Percentiles rank a stretch among this genome's conserved stretches.
Conservation (phyloP, 2,113 vertebrate genomes). For the Lycaon pictus region DNA sequence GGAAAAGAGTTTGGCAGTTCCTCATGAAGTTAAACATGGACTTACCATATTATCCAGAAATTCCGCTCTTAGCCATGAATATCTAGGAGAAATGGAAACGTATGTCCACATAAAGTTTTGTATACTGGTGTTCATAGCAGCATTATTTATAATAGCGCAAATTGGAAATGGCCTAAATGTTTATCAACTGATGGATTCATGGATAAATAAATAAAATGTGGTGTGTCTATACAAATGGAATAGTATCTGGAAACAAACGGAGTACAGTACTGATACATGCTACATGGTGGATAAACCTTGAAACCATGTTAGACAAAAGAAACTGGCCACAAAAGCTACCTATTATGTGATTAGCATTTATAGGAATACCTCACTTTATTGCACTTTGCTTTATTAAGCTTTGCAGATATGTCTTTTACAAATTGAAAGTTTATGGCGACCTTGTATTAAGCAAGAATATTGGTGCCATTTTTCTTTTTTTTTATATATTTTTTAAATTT, state of each 20-base stretch:
- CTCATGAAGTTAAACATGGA: not conserved
- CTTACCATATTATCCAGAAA: not conserved
- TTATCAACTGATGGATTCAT: not conserved
- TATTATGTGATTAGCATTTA: not conserved
- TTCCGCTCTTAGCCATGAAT: not conserved
- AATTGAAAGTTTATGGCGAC: not conserved
- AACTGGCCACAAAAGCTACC: not conserved
- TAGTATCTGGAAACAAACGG: not conserved
- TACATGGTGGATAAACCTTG: not conserved
- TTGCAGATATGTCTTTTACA: not conserved
- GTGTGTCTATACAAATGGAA: not conserved
- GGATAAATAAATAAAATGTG: not conserved
- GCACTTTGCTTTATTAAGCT: not conserved
- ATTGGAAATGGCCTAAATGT: not conserved
- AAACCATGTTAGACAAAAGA: slow-evolving; percentile 12
- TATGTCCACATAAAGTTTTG: not conserved
- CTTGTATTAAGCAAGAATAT: no score
- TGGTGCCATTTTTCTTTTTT: no score
- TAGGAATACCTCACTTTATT: not conserved
- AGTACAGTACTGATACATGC: not conserved
- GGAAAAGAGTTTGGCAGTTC: not conserved
- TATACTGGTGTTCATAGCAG: not conserved
- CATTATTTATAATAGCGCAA: not conserved
- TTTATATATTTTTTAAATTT: no score
- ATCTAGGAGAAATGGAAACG: not conserved